Base-by-base conservation (phyloP, 1,140 invertebrate genomes). In the Halyomorpha halys region DNA sequence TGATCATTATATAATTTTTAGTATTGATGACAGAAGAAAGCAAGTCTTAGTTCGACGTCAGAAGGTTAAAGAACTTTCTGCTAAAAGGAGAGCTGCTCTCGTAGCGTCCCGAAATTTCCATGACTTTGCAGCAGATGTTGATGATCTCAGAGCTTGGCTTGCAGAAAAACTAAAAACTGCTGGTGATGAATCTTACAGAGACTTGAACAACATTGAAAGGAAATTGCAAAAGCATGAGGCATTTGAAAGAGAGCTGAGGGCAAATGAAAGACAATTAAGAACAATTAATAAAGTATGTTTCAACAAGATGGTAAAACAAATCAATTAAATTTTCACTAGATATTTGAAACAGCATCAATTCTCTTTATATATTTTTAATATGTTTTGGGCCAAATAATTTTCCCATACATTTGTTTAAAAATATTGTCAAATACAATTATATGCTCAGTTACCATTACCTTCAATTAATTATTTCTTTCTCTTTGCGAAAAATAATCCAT, bases 191-290 rank as follows among this genome's bases (percentile, higher is more conserved):
- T 94, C 87, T 62, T 97, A 96, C 72, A 82, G 91, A 27, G 94
- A 98, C 72, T 76, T 97, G 18, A 87, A 83, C 45, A 97, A 97
- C 73, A 77, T 98, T 45, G 90, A 94, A 65, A 80, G 92, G 3
- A 98, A 98, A 74, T 76, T 98, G 3, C 92, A 98, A 74, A 97
- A 97, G 72, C 96, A 99, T 72, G 94, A 98, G 75, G 96, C 95
- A 0, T 98, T 98, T 73, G 94, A 98, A 72, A 80, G 94, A 19
- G 97, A 99, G 73, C 74, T 99, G 8, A 81, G 90, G 45, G 89
- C 92, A 0, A 96, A 96, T 73, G 90, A 94, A 75, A 90, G 90
- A 16, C 89, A 92, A 72, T 75, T 97, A 14, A 76, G 89, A 45
- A 84, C 84, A 51, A 86, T 95, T 5, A 93, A 92, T 67, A 91